phyloP scores from a whole-genome alignment of 1,140 invertebrate genomes.

The Eumaeus atala region DNA sequence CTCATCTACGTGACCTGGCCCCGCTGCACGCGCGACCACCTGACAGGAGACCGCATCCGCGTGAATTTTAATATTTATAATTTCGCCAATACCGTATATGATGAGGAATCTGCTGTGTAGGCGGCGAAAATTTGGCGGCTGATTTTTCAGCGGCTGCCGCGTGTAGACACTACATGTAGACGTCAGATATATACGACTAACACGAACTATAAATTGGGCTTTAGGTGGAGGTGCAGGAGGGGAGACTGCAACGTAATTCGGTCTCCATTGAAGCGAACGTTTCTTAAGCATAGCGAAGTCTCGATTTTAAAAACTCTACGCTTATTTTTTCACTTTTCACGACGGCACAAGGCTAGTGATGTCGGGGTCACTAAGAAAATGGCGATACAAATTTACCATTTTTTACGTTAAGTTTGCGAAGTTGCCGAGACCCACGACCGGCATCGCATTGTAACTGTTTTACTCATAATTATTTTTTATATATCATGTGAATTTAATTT shows the following conservation, averaged over 20 bases:
- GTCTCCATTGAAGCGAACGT: not conserved
- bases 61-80: slow-evolving; percentile 3
- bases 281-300: not conserved
- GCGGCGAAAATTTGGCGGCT: not conserved
- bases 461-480: no score
- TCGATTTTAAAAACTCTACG: not conserved
- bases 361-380: no score
- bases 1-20: no score
- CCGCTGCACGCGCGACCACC: no score
- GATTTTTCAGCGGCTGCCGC: not conserved
- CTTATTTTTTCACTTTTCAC: not conserved
- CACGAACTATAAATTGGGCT: not conserved
- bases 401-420: no score
- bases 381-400: no score
- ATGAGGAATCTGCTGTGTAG: slow-evolving; percentile 1
- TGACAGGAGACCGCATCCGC: no score
- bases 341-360: no score
- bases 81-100: not conserved
- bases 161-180: not conserved
- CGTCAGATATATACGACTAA: not conserved
- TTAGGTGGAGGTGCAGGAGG: not conserved
- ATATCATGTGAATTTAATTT: no score
- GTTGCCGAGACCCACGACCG: no score
- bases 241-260: not conserved
- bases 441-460: no score